Conservation (phyloP, 1,140 invertebrate genomes). For the Leptopilina boulardi region DNA sequence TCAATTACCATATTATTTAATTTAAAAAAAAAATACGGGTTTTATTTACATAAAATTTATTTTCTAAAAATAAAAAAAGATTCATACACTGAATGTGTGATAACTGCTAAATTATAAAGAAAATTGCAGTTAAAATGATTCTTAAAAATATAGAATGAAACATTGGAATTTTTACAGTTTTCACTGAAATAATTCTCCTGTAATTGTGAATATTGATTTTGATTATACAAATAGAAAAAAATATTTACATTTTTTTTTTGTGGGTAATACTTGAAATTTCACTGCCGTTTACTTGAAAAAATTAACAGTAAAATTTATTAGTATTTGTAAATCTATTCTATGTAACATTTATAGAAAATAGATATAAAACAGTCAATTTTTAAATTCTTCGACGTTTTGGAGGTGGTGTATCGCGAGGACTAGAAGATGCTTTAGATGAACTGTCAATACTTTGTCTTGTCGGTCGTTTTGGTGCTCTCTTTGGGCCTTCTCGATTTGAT, state of each 20-base stretch:
- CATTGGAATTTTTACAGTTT: not conserved
- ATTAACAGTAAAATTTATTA: not conserved
- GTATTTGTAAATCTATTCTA: not conserved
- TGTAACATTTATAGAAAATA: conserved; percentile 32
- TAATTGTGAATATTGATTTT: too few species aligned
- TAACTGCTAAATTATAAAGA: not conserved
- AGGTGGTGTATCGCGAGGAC: conserved; percentile 73
- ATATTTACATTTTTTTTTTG: too few species aligned
- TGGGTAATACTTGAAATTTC: too few species aligned
- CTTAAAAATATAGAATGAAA: not conserved
- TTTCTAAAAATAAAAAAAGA: not conserved
- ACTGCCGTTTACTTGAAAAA: too few species aligned
- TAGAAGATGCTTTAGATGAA: conserved; percentile 69
- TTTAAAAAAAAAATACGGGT: too few species aligned
- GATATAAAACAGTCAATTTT: conserved; percentile 34
- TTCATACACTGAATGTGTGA: not conserved
- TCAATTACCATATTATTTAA: too few species aligned
- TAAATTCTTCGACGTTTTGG: conserved; percentile 72
- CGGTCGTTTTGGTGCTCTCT: conserved; percentile 71
- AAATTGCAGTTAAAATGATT: not conserved
- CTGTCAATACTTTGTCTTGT: conserved; percentile 73
- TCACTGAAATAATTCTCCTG: not conserved
- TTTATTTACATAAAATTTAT: conserved; percentile 46
- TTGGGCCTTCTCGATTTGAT: conserved; percentile 67
- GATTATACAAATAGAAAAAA: not conserved